Conservation (phyloP, 2,113 vertebrate species). For the Rhinoderma darwinii region DNA sequence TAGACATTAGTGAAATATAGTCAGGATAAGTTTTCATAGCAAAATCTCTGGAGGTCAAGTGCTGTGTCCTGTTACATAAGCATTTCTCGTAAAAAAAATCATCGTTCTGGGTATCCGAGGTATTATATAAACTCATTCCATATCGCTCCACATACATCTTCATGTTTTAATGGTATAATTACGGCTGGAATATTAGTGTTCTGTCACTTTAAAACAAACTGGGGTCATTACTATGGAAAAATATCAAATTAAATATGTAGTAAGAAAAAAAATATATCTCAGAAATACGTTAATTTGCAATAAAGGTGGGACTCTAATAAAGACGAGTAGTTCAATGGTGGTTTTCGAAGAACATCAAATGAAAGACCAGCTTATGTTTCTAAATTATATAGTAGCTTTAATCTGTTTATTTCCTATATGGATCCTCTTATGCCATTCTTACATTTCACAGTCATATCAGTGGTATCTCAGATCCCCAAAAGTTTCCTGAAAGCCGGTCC, state of each 20-base stretch:
- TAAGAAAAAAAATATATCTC: not conserved
- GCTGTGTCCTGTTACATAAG: constrained; percentile 31
- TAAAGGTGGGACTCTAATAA: not conserved
- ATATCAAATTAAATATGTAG: not conserved
- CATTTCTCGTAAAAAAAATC: constrained; percentile 7
- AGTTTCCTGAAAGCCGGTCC: too few species aligned
- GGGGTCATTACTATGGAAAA: not conserved
- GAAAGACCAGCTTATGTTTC: not conserved
- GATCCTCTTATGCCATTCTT: too few species aligned
- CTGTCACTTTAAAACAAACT: constrained; percentile 9
- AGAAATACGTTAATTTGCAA: not conserved
- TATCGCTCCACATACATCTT: not conserved
- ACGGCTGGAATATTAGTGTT: not conserved
- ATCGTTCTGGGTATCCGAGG: not conserved
- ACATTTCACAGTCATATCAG: too few species aligned
- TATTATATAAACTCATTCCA: not conserved
- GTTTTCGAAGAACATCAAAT: not conserved
- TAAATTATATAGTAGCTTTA: too few species aligned
- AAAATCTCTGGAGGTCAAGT: constrained; percentile 42
- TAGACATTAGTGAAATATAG: constrained; percentile 32
- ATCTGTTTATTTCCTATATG: too few species aligned
- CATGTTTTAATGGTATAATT: not conserved
- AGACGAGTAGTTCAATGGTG: not conserved
- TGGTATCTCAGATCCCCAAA: too few species aligned
- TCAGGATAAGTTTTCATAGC: constrained; percentile 26